Percentiles rank a stretch among this genome's conserved stretches.
Evolutionary conservation across 1,140 invertebrate species (phyloP).

Genomic region (Latrodectus geometricus): DNA sequence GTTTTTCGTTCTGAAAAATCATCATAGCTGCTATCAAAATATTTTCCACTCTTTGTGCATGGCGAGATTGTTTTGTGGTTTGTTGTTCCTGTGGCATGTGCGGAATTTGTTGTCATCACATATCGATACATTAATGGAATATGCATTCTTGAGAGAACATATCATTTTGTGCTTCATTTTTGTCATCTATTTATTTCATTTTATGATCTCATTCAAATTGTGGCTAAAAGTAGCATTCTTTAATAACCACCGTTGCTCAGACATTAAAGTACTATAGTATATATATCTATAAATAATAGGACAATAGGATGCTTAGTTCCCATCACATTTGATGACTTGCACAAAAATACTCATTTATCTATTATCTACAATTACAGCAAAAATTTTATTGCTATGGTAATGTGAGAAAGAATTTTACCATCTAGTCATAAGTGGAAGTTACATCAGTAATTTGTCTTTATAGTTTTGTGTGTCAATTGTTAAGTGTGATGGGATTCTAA

Average conservation of each 20-base stretch:
- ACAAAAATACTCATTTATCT: background rate
- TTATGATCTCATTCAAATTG: background rate
- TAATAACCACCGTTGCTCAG: background rate
- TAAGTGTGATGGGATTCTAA: background rate
- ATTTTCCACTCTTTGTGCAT: background rate
- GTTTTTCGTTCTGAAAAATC: background rate
- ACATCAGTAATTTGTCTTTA: too few relatives aligned
- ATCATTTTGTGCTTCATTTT: constrained; percentile 31
- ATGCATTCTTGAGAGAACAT: constrained; percentile 36
- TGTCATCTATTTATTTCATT: constrained; percentile 56
- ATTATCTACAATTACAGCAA: too few relatives aligned
- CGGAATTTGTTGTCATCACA: constrained; percentile 34
- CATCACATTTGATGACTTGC: background rate
- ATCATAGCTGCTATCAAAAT: too few relatives aligned
- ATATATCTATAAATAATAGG: background rate
- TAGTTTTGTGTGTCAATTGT: background rate
- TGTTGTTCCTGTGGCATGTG: constrained; percentile 36
- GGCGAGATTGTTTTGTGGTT: constrained; percentile 31
- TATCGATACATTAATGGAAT: constrained; percentile 36
- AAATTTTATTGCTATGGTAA: too few relatives aligned
- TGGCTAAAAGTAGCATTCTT: constrained; percentile 30
- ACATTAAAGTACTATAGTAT: background rate
- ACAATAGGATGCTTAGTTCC: background rate
- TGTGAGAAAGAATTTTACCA: too few relatives aligned
- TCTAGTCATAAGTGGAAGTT: too few relatives aligned